A percentile compares a stretch with the other conserved stretches of the same genome.
Evolutionary conservation across 1,140 invertebrate genomes (phyloP).

Genomic region (Andrena cerasifolii): DNA sequence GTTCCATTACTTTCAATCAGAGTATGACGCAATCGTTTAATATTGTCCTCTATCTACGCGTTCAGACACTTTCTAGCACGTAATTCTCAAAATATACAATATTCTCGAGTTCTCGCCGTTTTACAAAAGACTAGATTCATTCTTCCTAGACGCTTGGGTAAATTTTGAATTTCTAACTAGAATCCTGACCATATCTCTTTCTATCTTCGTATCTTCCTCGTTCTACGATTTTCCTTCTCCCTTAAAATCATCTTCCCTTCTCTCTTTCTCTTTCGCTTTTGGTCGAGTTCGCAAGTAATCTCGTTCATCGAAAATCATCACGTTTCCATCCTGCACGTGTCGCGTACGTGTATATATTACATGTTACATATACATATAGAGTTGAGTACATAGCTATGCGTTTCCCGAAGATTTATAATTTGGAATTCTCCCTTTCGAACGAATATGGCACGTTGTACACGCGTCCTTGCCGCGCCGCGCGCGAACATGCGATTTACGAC

Average conservation of each 20-base stretch:
- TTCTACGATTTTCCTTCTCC: background rate
- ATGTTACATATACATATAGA: slow-evolving; percentile 31
- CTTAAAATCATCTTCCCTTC: background rate
- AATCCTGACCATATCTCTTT: slow-evolving; percentile 18
- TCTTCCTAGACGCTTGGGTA: slow-evolving; percentile 57
- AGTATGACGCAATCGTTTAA: slow-evolving; percentile 72
- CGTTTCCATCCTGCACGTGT: background rate
- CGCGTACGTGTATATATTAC: slow-evolving; percentile 2
- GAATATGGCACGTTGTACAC: too few relatives aligned
- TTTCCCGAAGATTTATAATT: slow-evolving; percentile 12
- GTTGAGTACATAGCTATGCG: slow-evolving; percentile 14
- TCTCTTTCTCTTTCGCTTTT: slow-evolving; percentile 16
- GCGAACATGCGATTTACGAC: background rate
- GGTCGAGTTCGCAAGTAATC: slow-evolving; percentile 48
- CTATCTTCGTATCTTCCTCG: background rate
- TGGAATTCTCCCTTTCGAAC: background rate
- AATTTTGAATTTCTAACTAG: slow-evolving; percentile 69
- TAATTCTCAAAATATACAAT: slow-evolving; percentile 79
- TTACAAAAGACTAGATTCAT: slow-evolving; percentile 75
- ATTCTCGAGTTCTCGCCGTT: slow-evolving; percentile 61
- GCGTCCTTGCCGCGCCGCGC: too few relatives aligned
- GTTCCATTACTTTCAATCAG: slow-evolving; percentile 79
- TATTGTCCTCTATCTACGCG: slow-evolving; percentile 75
- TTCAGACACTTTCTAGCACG: slow-evolving; percentile 70
- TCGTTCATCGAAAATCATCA: background rate